A percentile compares a stretch with the other conserved stretches of the same genome.
These are phyloP conservation scores for Microcebus lehilahytsara DNA, from an alignment of 2,113 vertebrate genomes.

Conservation along the genomic window DNA sequence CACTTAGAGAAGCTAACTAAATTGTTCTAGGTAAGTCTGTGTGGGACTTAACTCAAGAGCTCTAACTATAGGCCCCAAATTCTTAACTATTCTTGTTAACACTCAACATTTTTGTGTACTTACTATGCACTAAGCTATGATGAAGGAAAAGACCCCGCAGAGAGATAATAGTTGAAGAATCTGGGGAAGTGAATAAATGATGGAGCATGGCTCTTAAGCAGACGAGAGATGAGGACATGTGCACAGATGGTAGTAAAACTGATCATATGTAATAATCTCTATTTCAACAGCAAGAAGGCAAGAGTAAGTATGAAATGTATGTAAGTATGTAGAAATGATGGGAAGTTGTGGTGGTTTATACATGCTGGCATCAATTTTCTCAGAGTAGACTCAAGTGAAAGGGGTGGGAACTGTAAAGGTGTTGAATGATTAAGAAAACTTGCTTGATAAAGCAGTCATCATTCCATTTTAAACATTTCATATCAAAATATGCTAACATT, in stretches of 20 bases:
- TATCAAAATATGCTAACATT: neutral
- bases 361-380: neutral
- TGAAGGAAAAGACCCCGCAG: neutral
- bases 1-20: neutral
- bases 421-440: neutral
- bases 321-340: neutral
- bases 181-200: neutral
- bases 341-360: neutral
- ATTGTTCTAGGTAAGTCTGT: neutral
- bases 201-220: neutral
- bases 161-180: neutral
- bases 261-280: neutral
- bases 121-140: neutral
- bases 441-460: neutral
- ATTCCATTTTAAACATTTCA: slow-evolving; percentile 33
- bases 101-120: neutral
- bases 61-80: neutral
- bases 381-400: neutral
- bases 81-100: neutral
- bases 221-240: neutral
- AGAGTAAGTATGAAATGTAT: neutral
- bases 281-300: neutral
- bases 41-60: neutral
- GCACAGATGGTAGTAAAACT: neutral
- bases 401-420: neutral